Conservation (phyloP, 2,797 vertebrate genomes). For the Myripristis murdjan region DNA sequence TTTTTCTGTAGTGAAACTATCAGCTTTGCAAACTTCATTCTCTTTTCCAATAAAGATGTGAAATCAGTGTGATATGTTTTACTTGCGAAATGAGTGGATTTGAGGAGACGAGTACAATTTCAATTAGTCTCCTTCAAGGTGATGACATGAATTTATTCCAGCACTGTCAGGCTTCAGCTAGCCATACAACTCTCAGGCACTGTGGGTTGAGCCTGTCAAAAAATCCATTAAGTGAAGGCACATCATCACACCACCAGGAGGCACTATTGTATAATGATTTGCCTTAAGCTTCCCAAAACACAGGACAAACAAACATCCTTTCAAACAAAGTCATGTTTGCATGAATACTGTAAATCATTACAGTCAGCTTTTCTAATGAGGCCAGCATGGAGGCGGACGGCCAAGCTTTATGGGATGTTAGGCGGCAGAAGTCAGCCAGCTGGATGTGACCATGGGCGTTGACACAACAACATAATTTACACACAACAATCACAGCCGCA, state of each 20-base stretch:
- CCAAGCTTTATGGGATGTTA: constrained; percentile 54
- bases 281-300: constrained; percentile 39
- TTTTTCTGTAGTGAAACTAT: neutral
- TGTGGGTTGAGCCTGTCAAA: constrained; percentile 42
- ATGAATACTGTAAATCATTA: constrained; percentile 7
- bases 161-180: constrained; percentile 15
- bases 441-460: constrained; percentile 79
- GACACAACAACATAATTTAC: constrained; percentile 63
- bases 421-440: constrained; percentile 76
- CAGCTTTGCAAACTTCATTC: neutral
- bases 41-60: neutral
- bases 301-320: constrained; percentile 11
- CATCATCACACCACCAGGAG: constrained; percentile 71
- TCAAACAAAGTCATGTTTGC: constrained; percentile 5
- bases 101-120: neutral
- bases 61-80: too few relatives aligned
- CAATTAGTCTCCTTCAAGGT: too few relatives aligned
- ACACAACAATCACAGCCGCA: constrained; percentile 81
- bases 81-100: neutral
- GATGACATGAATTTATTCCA: neutral
- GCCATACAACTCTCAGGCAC: constrained; percentile 5
- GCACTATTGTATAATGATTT: constrained; percentile 53
- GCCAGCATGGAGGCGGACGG: constrained; percentile 43
- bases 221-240: constrained; percentile 39
- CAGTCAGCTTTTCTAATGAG: constrained; percentile 8